Evolutionary conservation across 2,888 invertebrate genomes (phyloP).

Genomic region (Hyppa rectilinea): DNA sequence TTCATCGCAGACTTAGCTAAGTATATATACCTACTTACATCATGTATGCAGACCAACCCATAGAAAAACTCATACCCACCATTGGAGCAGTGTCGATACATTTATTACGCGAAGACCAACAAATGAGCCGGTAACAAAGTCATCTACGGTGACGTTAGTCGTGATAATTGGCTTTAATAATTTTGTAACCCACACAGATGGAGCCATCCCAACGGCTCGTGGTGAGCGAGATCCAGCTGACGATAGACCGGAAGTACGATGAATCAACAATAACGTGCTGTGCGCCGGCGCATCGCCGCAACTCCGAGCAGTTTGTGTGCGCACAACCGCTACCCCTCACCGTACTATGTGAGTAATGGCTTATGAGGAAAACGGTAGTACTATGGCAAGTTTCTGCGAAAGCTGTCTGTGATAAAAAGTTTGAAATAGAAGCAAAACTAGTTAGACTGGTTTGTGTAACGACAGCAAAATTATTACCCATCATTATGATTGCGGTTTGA

Average conservation of each 20-base stretch:
- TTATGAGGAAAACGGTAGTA: slow-evolving; percentile 15
- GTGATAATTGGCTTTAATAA: slow-evolving; percentile 38
- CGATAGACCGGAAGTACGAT: slow-evolving; percentile 77
- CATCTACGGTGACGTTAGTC: slow-evolving; percentile 32
- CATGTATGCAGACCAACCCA: background rate
- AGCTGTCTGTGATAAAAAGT: slow-evolving; percentile 15
- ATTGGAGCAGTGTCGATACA: background rate
- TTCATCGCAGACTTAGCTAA: background rate
- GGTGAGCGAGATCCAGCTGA: slow-evolving; percentile 80
- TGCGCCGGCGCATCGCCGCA: slow-evolving; percentile 76
- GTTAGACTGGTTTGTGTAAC: slow-evolving; percentile 16
- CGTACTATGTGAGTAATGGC: slow-evolving; percentile 79
- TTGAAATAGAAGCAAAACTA: slow-evolving; percentile 11
- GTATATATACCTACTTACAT: background rate
- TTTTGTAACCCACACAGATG: slow-evolving; percentile 68
- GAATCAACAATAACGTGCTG: slow-evolving; percentile 85
- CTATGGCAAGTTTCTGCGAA: slow-evolving; percentile 38
- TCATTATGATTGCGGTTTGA: background rate
- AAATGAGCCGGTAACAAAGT: slow-evolving; percentile 22
- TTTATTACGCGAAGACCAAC: background rate
- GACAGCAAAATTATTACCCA: slow-evolving; percentile 11
- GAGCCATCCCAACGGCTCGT: slow-evolving; percentile 82
- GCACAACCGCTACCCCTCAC: slow-evolving; percentile 80
- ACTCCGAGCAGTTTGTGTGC: slow-evolving; percentile 74
- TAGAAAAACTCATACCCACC: background rate